These are phyloP conservation scores for Cotesia glomerata DNA, from an alignment of 1,140 invertebrate genomes.

Conservation along the genomic window DNA sequence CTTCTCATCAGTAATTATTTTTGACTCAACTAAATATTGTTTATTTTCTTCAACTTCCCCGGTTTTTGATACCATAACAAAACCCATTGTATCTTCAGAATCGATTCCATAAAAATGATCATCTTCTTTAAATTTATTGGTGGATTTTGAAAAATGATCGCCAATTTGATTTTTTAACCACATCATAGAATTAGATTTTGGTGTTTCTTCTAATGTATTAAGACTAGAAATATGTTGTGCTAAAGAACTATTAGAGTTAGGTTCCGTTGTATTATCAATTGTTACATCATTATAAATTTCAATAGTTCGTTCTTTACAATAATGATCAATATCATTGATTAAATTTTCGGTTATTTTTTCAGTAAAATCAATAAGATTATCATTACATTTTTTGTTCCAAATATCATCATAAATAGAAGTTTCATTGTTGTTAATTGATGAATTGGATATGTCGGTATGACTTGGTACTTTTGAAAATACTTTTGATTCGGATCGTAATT, in stretches of 20 bases:
- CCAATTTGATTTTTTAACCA: conserved; percentile 37
- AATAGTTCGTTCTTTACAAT: conserved; percentile 45
- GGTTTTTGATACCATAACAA: conserved; percentile 46
- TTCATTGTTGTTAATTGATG: neutral
- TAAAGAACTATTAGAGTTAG: neutral
- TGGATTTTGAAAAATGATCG: conserved; percentile 38
- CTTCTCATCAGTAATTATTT: neutral
- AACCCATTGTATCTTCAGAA: conserved; percentile 52
- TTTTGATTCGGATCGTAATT: neutral
- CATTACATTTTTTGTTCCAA: conserved; percentile 70
- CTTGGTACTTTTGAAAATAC: neutral
- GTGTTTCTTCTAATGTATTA: neutral
- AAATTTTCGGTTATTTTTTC: conserved; percentile 78
- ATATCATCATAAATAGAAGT: conserved; percentile 55
- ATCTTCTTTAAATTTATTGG: conserved; percentile 39
- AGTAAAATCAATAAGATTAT: conserved; percentile 77
- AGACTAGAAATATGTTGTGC: neutral
- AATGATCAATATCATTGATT: conserved; percentile 77
- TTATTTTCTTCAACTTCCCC: conserved; percentile 37
- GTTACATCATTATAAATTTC: conserved; percentile 18
- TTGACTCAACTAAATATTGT: neutral
- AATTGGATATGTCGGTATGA: neutral
- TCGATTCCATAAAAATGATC: neutral
- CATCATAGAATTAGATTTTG: conserved; percentile 38
- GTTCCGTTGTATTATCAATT: neutral